Evolutionary conservation across 2,888 invertebrate genomes (phyloP), one percentile per base, ranked within the genome.

Genomic region (Caenorhabditis japonica): DNA sequence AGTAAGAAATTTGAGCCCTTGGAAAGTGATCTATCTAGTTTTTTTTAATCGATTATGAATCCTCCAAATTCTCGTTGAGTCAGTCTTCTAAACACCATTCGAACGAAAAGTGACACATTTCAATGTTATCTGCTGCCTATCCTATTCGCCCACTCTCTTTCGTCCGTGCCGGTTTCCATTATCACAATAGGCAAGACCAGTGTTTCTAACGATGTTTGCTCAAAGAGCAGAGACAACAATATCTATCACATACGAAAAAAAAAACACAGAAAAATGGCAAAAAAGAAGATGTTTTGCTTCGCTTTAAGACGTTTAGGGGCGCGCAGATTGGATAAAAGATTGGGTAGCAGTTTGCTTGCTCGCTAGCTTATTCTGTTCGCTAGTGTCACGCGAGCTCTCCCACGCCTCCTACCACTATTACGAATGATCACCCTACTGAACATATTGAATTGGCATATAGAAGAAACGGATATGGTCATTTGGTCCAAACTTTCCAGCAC

Each of bases 391-490:
- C 59, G 19, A 55, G 49, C 39, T 23, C n/a, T 13, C 17, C 15
- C 23, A 41, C 25, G 36, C 30, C 49, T 64, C 33, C 49, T 47
- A 39, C n/a, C n/a, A n/a, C n/a, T n/a, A n/a, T n/a, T n/a, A n/a
- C n/a, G n/a, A 21, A 77, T 77, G 77, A 68, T 77, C 41, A 71
- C 74, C 27, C 56, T 74, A n/a, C 66, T 77, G 25, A 74, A 68
- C 38, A 68, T 77, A 34, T 46, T 74, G 25, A 52, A 41, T 60
- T 77, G 77, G 77, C 77, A 77, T 34, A 74, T 77, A 38, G 70
- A 74, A 53, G 74, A 74, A 30, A 41, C 66, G 17, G 73, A 68
- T 30, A 53, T 5, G 34, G 51, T 66, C 55, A 66, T 73, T 47
- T 23, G 33, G 33, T 25, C 2, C 49, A 5, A 34, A n/a, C 1